Evolutionary conservation across 2,888 invertebrate genomes (phyloP).

Genomic region (Xestia sexstrigata): DNA sequence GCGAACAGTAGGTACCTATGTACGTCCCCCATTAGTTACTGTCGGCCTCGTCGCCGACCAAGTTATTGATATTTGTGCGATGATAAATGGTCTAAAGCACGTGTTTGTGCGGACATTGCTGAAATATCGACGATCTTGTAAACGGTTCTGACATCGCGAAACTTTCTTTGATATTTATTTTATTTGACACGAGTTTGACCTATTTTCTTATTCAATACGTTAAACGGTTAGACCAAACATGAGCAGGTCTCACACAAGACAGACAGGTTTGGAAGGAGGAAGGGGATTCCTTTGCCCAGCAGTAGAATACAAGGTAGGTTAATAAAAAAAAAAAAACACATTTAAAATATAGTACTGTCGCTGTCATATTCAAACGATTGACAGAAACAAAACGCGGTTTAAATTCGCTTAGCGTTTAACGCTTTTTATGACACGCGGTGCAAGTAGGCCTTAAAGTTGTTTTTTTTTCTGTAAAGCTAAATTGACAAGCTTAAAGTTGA

Average conservation of each 20-base stretch:
- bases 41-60: conserved; percentile 77
- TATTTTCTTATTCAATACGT: conserved; percentile 45
- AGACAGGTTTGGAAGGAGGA: neutral
- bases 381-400: neutral
- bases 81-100: conserved; percentile 83
- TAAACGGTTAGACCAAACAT: neutral
- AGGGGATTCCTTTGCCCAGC: neutral
- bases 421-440: no score
- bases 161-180: conserved; percentile 68
- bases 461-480: neutral
- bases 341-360: neutral
- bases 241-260: neutral
- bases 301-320: neutral
- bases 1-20: conserved; percentile 51
- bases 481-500: neutral
- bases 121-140: conserved; percentile 71
- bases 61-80: conserved; percentile 86
- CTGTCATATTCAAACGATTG: neutral
- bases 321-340: neutral
- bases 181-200: conserved; percentile 65
- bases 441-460: neutral
- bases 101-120: conserved; percentile 71
- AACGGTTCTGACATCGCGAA: conserved; percentile 70
- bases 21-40: conserved; percentile 80
- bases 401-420: no score